A percentile compares a stretch with the other conserved stretches of the same genome.
Conservation (phyloP, 2,888 invertebrate genomes). For the Troglohyphantes excavatus region DNA sequence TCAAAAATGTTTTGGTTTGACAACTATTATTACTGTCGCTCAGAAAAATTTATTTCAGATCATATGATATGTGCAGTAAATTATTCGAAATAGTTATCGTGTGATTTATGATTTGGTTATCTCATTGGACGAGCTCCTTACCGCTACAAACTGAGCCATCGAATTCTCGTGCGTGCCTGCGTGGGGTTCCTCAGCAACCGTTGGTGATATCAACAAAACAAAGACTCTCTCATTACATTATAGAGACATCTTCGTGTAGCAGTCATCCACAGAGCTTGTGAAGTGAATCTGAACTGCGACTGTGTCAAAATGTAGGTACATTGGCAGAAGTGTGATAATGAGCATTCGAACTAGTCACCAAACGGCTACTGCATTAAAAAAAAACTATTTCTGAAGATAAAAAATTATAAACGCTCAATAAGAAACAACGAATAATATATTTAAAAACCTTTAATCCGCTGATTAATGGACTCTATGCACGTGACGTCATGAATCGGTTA, state of each 20-base stretch:
- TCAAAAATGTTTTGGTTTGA: no score
- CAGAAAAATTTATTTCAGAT: no score
- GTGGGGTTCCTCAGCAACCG: conserved; percentile 53
- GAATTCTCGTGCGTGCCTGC: conserved; percentile 70
- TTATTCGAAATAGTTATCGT: no score
- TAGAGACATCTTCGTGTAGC: conserved; percentile 40
- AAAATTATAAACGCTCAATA: no score
- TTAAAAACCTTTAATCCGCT: no score
- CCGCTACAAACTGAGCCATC: conserved; percentile 23
- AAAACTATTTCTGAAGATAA: no score
- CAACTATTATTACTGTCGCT: no score
- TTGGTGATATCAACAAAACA: conserved; percentile 74
- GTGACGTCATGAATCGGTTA: no score
- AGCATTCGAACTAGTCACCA: neutral
- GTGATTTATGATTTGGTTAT: no score
- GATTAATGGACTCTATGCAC: no score
- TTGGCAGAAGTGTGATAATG: neutral
- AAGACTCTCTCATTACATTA: conserved; percentile 26
- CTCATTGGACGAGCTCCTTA: conserved; percentile 10
- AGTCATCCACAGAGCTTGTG: conserved; percentile 63
- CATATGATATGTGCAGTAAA: no score
- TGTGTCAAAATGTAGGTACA: neutral
- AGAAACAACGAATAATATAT: no score
- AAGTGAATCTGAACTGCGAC: conserved; percentile 17
- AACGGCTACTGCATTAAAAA: neutral